Percentiles rank a stretch among this genome's conserved stretches.
phyloP scores from a whole-genome alignment of 2,888 invertebrate species.

The Coenonympha glycerion region DNA sequence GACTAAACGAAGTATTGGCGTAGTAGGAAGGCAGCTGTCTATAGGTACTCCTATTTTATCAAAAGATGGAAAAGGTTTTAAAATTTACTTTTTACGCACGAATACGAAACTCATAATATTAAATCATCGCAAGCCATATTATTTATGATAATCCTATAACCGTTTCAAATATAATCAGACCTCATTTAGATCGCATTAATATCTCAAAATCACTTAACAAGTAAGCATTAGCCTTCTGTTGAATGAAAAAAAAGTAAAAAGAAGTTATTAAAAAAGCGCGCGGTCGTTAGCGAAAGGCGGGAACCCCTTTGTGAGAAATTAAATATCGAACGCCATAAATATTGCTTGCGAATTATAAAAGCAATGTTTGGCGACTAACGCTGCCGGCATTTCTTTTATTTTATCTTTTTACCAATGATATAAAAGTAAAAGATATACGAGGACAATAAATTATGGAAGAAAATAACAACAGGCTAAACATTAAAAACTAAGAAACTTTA shows the following conservation, averaged over 20 bases:
- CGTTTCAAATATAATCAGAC: constrained; percentile 27
- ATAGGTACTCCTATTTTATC: too few species aligned
- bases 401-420: too few species aligned
- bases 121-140: too few species aligned
- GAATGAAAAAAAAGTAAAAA: constrained; percentile 32
- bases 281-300: constrained; percentile 54
- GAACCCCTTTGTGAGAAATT: constrained; percentile 42
- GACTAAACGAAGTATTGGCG: too few species aligned
- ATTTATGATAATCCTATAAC: constrained; percentile 21
- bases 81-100: too few species aligned
- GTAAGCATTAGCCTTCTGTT: constrained; percentile 27
- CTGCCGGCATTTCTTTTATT: constrained; percentile 3
- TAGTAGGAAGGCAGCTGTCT: too few species aligned
- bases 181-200: constrained; percentile 60
- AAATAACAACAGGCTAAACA: too few species aligned
- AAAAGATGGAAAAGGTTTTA: too few species aligned
- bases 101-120: too few species aligned
- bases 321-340: constrained; percentile 49
- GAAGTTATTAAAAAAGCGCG: constrained; percentile 36
- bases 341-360: constrained; percentile 35
- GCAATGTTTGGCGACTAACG: constrained; percentile 33
- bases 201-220: constrained; percentile 59
- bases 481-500: too few species aligned
- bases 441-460: too few species aligned
- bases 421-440: too few species aligned